Conservation (phyloP, 2,888 invertebrate genomes). For the Metopia argyrocephala region DNA sequence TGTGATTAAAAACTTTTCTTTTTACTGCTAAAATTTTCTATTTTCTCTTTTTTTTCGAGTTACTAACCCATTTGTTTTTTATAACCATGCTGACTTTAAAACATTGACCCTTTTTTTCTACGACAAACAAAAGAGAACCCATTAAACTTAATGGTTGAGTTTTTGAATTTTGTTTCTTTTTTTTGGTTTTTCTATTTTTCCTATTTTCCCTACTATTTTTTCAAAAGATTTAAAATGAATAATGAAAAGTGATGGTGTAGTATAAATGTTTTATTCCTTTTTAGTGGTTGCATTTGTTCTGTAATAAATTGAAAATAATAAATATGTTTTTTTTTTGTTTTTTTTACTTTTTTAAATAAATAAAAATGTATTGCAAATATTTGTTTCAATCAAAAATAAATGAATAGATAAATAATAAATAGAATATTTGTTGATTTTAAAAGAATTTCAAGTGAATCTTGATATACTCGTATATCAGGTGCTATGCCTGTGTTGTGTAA, state of each 20-base stretch:
- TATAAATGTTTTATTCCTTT: background rate
- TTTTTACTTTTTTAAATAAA: background rate
- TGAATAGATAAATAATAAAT: background rate
- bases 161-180: background rate
- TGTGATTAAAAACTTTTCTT: conserved; percentile 44
- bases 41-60: background rate
- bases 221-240: background rate
- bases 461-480: too few species aligned
- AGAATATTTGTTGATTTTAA: background rate
- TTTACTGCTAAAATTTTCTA: conserved; percentile 1
- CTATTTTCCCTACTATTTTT: background rate
- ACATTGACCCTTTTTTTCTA: conserved; percentile 40
- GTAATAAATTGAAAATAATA: background rate
- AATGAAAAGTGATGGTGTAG: background rate
- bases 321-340: background rate
- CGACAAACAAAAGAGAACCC: conserved; percentile 28
- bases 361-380: background rate
- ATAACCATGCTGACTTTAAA: conserved; percentile 29
- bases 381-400: background rate
- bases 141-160: conserved; percentile 34
- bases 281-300: background rate
- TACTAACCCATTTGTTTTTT: conserved; percentile 26
- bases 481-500: too few species aligned
- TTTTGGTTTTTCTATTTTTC: background rate
- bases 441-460: background rate